Evolutionary conservation across 2,888 invertebrate genomes (phyloP).

Genomic region (Mythimna loreyi): DNA sequence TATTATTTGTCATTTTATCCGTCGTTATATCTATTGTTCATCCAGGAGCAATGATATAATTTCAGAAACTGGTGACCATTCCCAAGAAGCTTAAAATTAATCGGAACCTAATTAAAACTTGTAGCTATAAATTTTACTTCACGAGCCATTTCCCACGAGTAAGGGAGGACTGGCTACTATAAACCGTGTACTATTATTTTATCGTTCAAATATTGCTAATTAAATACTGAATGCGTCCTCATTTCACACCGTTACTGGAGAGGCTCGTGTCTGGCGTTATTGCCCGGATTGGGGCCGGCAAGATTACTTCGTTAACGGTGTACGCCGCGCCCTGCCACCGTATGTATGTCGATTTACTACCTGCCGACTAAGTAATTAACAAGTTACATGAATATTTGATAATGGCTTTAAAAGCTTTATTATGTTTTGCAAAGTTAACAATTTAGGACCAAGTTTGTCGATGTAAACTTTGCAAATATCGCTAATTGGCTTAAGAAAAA

Average conservation of each 20-base stretch:
- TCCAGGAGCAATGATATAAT: background rate
- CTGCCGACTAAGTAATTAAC: constrained; percentile 47
- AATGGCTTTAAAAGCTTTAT: constrained; percentile 55
- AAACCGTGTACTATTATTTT: constrained; percentile 33
- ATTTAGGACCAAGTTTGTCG: constrained; percentile 6
- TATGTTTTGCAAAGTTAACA: constrained; percentile 39
- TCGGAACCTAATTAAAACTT: constrained; percentile 16
- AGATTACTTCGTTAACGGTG: constrained; percentile 71
- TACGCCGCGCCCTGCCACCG: constrained; percentile 59
- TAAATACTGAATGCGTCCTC: constrained; percentile 50
- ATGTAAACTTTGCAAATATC: constrained; percentile 6
- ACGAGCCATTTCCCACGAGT: background rate
- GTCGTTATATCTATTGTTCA: background rate
- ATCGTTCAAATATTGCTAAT: constrained; percentile 48
- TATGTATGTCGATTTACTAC: constrained; percentile 50
- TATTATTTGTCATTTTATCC: background rate
- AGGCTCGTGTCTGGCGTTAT: constrained; percentile 57
- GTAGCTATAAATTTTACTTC: constrained; percentile 13
- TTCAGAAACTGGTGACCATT: constrained; percentile 2
- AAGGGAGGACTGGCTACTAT: constrained; percentile 21
- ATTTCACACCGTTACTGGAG: constrained; percentile 57
- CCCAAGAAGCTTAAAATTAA: constrained; percentile 16
- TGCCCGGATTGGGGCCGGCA: constrained; percentile 60
- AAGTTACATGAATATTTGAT: constrained; percentile 48
- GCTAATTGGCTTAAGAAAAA: constrained; percentile 3